Percentiles rank a stretch among this genome's conserved stretches.
Evolutionary conservation across 2,113 vertebrate species (phyloP).

Genomic region (Lepus americanus): DNA sequence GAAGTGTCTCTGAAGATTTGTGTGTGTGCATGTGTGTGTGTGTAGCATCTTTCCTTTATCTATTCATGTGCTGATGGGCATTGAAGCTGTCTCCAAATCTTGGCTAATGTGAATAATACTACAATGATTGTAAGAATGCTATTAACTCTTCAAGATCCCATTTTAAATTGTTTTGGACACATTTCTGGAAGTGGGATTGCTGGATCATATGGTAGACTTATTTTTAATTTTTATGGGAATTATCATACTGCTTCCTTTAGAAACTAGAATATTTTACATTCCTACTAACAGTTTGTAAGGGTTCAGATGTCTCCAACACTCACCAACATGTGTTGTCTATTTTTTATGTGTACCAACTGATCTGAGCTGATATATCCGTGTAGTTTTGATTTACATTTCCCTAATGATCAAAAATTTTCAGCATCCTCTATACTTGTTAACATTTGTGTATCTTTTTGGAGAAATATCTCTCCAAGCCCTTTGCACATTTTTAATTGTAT

Average conservation of each 20-base stretch:
- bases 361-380: too few relatives aligned
- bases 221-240: background rate
- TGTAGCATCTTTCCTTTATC: background rate
- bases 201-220: background rate
- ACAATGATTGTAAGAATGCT: background rate
- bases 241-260: background rate
- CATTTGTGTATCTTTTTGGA: too few relatives aligned
- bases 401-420: too few relatives aligned
- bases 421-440: too few relatives aligned
- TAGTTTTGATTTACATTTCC: too few relatives aligned
- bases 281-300: background rate
- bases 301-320: background rate
- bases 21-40: too few relatives aligned
- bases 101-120: background rate
- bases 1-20: too few relatives aligned
- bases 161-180: background rate
- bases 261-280: background rate
- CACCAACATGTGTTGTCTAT: too few relatives aligned
- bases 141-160: background rate
- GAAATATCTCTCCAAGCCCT: too few relatives aligned
- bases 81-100: too few relatives aligned
- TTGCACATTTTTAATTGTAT: too few relatives aligned
- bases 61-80: background rate
- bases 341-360: too few relatives aligned
- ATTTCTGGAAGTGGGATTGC: background rate